These are phyloP conservation scores for Bembecia ichneumoniformis DNA, from an alignment of 2,888 invertebrate genomes.

Conservation along the genomic window DNA sequence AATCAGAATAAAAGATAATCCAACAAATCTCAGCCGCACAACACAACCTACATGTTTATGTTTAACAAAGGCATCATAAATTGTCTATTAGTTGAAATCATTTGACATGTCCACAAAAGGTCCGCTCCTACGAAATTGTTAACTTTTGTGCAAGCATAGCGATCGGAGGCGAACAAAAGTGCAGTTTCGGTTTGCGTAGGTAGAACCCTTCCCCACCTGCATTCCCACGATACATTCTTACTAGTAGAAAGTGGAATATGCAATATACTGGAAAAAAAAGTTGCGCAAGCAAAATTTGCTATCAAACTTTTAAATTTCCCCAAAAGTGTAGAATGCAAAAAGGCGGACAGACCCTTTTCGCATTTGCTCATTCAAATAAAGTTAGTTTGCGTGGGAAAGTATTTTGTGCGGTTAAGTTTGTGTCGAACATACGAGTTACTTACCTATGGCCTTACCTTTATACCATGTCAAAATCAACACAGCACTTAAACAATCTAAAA, in stretches of 20 bases:
- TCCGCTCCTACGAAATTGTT: conserved; percentile 24
- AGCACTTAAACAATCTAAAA: conserved; percentile 9
- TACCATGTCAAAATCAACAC: conserved; percentile 10
- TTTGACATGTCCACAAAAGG: conserved; percentile 62
- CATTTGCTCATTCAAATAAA: conserved; percentile 32
- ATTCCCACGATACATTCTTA: conserved; percentile 53
- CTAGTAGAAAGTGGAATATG: conserved; percentile 54
- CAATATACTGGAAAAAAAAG: conserved; percentile 32
- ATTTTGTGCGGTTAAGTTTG: conserved; percentile 23
- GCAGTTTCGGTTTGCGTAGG: conserved; percentile 20
- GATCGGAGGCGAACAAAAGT: conserved; percentile 34
- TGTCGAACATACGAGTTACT: conserved; percentile 5
- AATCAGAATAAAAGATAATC: too few relatives aligned
- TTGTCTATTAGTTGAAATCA: conserved; percentile 66
- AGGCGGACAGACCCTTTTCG: conserved; percentile 9
- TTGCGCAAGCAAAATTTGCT: conserved; percentile 62
- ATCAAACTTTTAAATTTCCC: conserved; percentile 59
- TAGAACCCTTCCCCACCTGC: conserved; percentile 69
- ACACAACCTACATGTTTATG: neutral
- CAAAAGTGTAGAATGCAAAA: conserved; percentile 54
- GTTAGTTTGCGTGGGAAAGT: conserved; percentile 16
- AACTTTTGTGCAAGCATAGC: conserved; percentile 65
- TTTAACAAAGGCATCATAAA: conserved; percentile 56
- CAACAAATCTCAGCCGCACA: too few relatives aligned
- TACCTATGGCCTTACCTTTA: conserved; percentile 4